Evolutionary conservation across 2,888 invertebrate genomes (phyloP).

Genomic region (Drosophila melanosoma): DNA sequence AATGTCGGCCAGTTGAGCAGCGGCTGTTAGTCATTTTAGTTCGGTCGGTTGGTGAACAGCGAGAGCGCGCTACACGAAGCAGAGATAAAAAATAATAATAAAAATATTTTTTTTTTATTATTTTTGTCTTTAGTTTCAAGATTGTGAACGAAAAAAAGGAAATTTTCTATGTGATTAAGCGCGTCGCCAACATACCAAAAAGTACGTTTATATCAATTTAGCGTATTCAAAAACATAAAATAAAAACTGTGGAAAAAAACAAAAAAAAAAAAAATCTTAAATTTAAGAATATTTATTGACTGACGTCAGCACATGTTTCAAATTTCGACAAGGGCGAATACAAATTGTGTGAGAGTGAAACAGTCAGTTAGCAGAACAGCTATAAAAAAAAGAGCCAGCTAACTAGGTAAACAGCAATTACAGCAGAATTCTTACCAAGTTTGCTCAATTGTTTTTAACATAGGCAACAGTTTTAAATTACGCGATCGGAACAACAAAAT

Average conservation of each 20-base stretch:
- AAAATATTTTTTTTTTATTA: neutral
- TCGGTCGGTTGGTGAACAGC: constrained; percentile 73
- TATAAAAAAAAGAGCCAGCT: neutral
- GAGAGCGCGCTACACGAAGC: constrained; percentile 19
- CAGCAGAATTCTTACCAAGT: neutral
- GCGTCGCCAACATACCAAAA: constrained; percentile 14
- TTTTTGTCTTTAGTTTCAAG: constrained; percentile 23
- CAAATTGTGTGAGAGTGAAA: neutral
- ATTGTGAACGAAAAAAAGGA: constrained; percentile 1
- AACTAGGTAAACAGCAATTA: neutral
- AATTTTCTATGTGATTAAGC: constrained; percentile 28
- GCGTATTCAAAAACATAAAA: neutral
- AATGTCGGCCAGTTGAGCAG: constrained; percentile 71
- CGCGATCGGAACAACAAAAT: constrained; percentile 2
- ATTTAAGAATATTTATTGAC: constrained; percentile 12
- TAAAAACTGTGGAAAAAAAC: constrained; percentile 5
- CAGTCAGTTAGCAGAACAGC: neutral
- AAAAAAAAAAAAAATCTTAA: neutral
- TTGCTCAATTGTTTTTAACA: neutral
- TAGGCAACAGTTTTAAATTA: neutral
- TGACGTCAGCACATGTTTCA: constrained; percentile 49
- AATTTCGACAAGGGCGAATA: constrained; percentile 16
- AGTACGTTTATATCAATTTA: constrained; percentile 34
- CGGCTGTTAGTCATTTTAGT: constrained; percentile 77
- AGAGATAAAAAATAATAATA: constrained; percentile 8